A percentile compares a stretch with the other conserved stretches of the same genome.
These are phyloP conservation scores for Xerus inauris DNA, from an alignment of 2,113 vertebrate genomes.

Conservation along the genomic window DNA sequence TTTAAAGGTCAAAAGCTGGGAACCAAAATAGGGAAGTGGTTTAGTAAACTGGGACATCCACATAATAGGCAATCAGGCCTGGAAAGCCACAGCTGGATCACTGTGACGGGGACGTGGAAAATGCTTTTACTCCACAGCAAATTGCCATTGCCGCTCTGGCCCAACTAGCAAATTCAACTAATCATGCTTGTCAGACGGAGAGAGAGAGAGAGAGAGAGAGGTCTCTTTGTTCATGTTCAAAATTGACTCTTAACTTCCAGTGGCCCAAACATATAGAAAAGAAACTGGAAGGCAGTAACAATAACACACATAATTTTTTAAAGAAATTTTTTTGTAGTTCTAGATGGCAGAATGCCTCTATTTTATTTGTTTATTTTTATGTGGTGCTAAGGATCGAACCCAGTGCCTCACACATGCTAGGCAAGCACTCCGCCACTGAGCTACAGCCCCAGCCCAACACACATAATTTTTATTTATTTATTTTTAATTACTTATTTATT, in stretches of 20 bases:
- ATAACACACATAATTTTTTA: no score
- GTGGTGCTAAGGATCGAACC: no score
- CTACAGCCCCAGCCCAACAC: no score
- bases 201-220: background rate
- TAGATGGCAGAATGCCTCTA: no score
- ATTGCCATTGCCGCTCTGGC: background rate
- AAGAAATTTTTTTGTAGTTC: no score
- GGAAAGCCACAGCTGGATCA: conserved; percentile 25
- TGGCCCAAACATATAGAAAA: background rate
- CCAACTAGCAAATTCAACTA: background rate
- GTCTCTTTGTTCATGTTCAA: background rate
- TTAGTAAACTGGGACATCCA: background rate
- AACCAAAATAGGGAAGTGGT: conserved; percentile 60
- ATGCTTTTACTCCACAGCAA: background rate
- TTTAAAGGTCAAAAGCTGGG: conserved; percentile 76
- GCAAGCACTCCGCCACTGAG: no score
- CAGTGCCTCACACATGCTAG: no score
- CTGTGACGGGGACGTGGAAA: background rate
- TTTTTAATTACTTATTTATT: no score
- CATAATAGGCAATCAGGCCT: conserved; percentile 61
- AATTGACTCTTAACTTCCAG: background rate
- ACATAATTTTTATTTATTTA: no score
- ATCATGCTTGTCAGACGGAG: background rate
- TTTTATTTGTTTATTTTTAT: no score
- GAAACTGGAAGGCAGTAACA: background rate